Conservation (phyloP, 2,888 invertebrate genomes). For the Thecophora atra region DNA sequence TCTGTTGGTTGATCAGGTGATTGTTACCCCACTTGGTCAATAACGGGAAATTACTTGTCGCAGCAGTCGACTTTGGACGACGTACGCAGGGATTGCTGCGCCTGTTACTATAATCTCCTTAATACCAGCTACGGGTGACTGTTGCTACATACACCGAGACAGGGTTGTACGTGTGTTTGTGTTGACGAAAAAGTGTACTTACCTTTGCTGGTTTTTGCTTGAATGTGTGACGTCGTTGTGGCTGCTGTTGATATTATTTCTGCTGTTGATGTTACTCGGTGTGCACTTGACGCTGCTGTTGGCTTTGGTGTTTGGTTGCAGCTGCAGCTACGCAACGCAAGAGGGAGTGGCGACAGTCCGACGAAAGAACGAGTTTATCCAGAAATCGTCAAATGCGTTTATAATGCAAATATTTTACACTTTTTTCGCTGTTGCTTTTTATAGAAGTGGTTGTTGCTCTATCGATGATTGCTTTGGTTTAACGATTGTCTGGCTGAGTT, state of each 20-base stretch:
- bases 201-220: background rate
- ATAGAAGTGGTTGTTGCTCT: background rate
- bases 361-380: conserved; percentile 23
- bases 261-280: conserved; percentile 2
- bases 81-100: conserved; percentile 4
- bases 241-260: conserved; percentile 3
- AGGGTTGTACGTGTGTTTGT: background rate
- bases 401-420: conserved; percentile 30
- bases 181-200: background rate
- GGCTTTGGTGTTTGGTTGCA: background rate
- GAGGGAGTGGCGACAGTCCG: conserved; percentile 19
- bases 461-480: background rate
- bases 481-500: conserved; percentile 6
- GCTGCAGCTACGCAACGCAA: background rate
- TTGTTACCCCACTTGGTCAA: conserved; percentile 25
- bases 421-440: conserved; percentile 10
- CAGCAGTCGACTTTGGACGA: conserved; percentile 10
- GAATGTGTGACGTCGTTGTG: background rate
- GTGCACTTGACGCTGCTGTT: background rate
- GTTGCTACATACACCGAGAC: background rate
- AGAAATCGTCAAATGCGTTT: conserved; percentile 20
- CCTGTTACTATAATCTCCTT: background rate
- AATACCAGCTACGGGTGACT: background rate
- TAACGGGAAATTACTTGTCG: conserved; percentile 37
- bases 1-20: background rate